Evolutionary conservation across 2,113 vertebrate genomes (phyloP).

Genomic region (Ceyx cyanopectus): DNA sequence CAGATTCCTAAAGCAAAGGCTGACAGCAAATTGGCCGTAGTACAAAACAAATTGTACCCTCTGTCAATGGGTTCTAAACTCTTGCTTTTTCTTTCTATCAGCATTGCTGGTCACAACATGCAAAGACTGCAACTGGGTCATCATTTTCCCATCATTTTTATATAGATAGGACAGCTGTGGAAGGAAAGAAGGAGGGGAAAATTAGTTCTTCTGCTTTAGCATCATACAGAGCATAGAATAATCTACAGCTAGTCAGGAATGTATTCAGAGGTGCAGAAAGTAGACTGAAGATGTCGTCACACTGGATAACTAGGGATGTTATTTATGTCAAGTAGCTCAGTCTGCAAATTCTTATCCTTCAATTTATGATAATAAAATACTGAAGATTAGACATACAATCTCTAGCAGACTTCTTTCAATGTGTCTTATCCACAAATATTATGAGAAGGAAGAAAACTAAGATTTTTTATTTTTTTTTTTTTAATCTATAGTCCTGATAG

Average conservation of each 20-base stretch:
- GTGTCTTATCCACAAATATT: not conserved
- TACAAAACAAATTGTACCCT: constrained; percentile 20
- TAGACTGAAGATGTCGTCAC: not conserved
- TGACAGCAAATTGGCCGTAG: constrained; percentile 21
- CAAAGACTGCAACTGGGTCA: not conserved
- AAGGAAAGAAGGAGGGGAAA: not conserved
- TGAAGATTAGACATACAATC: not conserved
- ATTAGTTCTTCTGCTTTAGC: not conserved
- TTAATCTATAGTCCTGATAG: not conserved
- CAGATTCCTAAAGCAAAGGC: constrained; percentile 28
- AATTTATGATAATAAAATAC: not conserved
- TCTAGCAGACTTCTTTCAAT: not conserved
- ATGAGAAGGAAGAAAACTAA: not conserved
- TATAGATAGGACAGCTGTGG: not conserved
- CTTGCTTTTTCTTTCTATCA: constrained; percentile 23
- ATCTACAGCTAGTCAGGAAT: not conserved
- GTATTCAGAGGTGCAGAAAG: not conserved
- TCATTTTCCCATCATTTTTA: constrained; percentile 21
- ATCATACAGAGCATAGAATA: not conserved
- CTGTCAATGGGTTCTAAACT: constrained; percentile 7
- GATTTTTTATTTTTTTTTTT: not conserved
- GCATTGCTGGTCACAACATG: not conserved
- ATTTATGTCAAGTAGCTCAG: not conserved
- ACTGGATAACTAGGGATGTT: not conserved
- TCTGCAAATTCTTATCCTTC: not conserved